Base-by-base conservation (phyloP, 1,140 invertebrate genomes). In the Copidosoma floridanum region DNA sequence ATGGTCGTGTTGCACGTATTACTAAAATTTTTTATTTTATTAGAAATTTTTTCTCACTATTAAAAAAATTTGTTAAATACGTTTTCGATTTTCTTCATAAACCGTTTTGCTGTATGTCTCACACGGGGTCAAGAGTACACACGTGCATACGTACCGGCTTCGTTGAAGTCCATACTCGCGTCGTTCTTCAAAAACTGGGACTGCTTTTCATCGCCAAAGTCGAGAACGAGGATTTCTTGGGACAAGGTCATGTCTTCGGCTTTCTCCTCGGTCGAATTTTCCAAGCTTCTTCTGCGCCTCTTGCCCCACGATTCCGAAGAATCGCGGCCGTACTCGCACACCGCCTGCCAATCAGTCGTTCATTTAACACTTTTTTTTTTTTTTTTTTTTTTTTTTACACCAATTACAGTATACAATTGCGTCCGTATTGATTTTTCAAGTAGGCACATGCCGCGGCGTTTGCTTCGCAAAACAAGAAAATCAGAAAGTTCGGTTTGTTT, bases 201-300 rank as follows among this genome's bases (percentile, higher is more conserved):
- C 66, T 89, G 89, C 69, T 93, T 91, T 47, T 94, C 91, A 79
- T 95, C 93, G 21, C 92, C 92, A 69, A 94, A 91, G 78, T 95
- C 93, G 18, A 96, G 80, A 4, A 96, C 93, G 4, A 96, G 80
- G 72, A 96, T 95, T 79, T 97, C 94, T 74, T 95, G 93, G 7
- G 93, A 95, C 27, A 97, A 84, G 56, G 93, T 95, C 91, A 95
- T 95, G 73, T 95, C 91, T 67, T 93, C 91, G 43, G 89, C 86
- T 63, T 89, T 87, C 60, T 85, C 84, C 67, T 83, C 85, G 32
- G 83, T 85, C 48, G 65, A 58, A 61, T 71, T 83, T 68, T 77
- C 73, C 21, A 86, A 69, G 43, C 89, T 90, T 85, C 93, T 90
- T 71, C 75, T 71, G 78, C 87, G 89, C 79, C 88, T 89, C 77